Percentiles rank a stretch among this genome's conserved stretches.
These are phyloP conservation scores for Conus ventricosus DNA, from an alignment of 1,140 invertebrate genomes.

Conservation along the genomic window DNA sequence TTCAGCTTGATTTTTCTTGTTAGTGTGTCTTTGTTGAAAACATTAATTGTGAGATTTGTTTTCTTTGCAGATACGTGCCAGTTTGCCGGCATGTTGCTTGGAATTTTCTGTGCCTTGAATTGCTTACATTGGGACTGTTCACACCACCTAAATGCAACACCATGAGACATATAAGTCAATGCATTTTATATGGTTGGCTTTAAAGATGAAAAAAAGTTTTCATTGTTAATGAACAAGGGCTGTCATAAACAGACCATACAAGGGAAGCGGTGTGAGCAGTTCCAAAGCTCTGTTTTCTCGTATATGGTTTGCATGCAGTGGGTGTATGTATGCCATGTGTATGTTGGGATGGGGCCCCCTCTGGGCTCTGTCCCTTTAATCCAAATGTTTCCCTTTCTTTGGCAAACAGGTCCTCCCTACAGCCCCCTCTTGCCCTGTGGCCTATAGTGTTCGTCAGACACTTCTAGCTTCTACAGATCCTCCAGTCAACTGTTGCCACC, in stretches of 20 bases:
- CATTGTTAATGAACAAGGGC: not conserved
- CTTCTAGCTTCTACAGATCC: not conserved
- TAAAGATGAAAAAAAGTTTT: not conserved
- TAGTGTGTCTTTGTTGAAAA: too few species aligned
- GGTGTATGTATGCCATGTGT: constrained; percentile 17
- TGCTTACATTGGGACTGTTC: not conserved
- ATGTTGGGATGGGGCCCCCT: constrained; percentile 32
- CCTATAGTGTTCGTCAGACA: not conserved
- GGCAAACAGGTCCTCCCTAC: constrained; percentile 13
- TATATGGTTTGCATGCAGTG: constrained; percentile 19
- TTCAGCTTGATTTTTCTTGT: not conserved
- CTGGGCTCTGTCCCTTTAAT: constrained; percentile 36
- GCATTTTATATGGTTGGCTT: not conserved
- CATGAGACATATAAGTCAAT: not conserved
- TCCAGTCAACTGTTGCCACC: not conserved
- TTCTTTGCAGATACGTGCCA: not conserved
- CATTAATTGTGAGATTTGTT: not conserved
- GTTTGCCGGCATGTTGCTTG: not conserved
- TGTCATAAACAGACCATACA: not conserved
- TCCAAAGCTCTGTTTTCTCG: not conserved
- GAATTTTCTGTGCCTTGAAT: not conserved
- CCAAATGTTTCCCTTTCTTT: constrained; percentile 35
- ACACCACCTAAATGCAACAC: not conserved
- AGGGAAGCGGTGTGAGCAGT: not conserved
- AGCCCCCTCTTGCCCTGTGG: constrained; percentile 8